Evolutionary conservation across 2,797 vertebrate species (phyloP), one percentile per base, ranked within the genome.

Genomic region (Oryzias dopingdopingensis): DNA sequence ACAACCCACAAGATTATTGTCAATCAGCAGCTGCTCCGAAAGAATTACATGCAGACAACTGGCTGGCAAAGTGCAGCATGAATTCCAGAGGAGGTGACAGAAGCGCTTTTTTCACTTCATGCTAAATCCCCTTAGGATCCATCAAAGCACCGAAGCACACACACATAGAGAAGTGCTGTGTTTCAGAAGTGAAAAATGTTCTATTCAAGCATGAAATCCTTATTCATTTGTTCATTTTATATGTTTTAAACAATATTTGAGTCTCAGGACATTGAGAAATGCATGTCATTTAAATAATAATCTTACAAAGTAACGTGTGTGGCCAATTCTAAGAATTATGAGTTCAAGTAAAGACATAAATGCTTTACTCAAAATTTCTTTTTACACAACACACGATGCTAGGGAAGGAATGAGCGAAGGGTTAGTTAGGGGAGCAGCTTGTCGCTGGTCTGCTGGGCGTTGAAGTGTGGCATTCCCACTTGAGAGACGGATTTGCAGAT

Each of bases 401-500:
- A 57, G 42, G 47, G 48, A n/a, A 37, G 26, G 51, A 56, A 49
- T 81, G 77, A 87, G 52, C 76, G 84, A 80, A 86, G 84, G 79
- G 61, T 70, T 71, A 12, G 64, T 79, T 82, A 74, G 77, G 74
- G 10, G 67, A 71, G 76, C 70, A 73, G 79, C 72, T 52, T 81
- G 65, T 67, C 68, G 53, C 62, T 23, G 53, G 72, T 50, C 15
- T 55, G 72, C 68, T 6, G 43, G 57, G 76, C 77, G 79, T 79
- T 82, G 53, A 72, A 83, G 78, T 74, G 72, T 62, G 76, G 62
- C 72, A 74, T 83, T 75, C 71, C 59, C 42, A 71, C 57, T 17
- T 57, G 64, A 67, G 58, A 70, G 65, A 74, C 65, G 70, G 72
- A 81, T 79, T 86, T 70, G 74, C 82, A 81, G 70, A 81, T 78